These are phyloP conservation scores for Neelides sp. DNA, from an alignment of 1,140 invertebrate species.

Conservation along the genomic window DNA sequence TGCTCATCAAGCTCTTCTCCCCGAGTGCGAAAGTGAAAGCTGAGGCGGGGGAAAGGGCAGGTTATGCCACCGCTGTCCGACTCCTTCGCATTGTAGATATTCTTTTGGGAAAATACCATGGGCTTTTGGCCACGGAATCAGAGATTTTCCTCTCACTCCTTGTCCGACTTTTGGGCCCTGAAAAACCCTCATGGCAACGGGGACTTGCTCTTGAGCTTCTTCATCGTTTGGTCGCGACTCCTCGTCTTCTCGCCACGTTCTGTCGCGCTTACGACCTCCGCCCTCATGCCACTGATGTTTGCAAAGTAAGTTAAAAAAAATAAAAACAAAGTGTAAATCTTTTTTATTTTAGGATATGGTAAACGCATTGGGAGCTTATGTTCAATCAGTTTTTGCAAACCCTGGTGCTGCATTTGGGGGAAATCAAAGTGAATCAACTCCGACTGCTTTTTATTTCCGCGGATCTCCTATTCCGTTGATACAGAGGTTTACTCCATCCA, in stretches of 20 bases:
- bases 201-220: conserved; percentile 88
- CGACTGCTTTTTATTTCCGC: conserved; percentile 81
- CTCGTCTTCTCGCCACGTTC: conserved; percentile 75
- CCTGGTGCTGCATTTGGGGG: conserved; percentile 34
- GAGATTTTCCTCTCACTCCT: conserved; percentile 95
- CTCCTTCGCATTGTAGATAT: conserved; percentile 83
- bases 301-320: conserved; percentile 30
- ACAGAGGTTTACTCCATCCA: conserved; percentile 66
- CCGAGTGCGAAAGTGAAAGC: conserved; percentile 85
- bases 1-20: conserved; percentile 95
- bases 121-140: conserved; percentile 87
- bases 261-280: conserved; percentile 89
- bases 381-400: conserved; percentile 82
- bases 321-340: conserved; percentile 36
- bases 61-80: conserved; percentile 92
- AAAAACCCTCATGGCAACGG: conserved; percentile 91
- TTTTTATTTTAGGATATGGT: conserved; percentile 74
- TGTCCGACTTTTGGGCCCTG: conserved; percentile 91
- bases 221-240: conserved; percentile 82
- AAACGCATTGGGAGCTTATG: conserved; percentile 82
- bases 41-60: conserved; percentile 67
- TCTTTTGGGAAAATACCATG: conserved; percentile 86
- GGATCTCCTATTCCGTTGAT: conserved; percentile 83
- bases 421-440: conserved; percentile 63
- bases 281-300: conserved; percentile 80